Evolutionary conservation across 2,797 vertebrate genomes (phyloP), one percentile per base, ranked within the genome.

Genomic region (Novumbra hubbsi): DNA sequence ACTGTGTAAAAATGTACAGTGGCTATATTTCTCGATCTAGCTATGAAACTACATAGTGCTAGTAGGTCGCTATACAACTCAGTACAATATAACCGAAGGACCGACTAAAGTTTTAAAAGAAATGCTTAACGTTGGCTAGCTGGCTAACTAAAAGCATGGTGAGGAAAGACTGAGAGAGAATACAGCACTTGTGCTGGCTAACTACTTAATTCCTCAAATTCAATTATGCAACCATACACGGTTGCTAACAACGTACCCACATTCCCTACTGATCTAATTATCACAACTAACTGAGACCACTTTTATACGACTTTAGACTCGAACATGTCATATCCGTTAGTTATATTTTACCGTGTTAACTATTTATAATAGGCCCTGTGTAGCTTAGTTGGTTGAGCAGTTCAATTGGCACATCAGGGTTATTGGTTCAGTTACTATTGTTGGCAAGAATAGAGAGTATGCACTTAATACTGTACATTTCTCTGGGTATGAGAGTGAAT

Each of bases 261-360:
- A 73, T 77, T 73, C 65, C 73, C 16, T 48, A 30, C 41, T 77
- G 45, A 77, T 73, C 57, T 63, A 50, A 73, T 77, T 73, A 77
- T 73, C 38, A 63, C 45, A 50, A 27, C 30, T 5, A 12, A 17
- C 64, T 52, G 63, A 67, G 49, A 64, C 38, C 2, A 0, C 38
- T 68, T 32, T 64, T 28, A 67, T 32, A 64, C 57, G 5, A 8
- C 38, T 68, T 32, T 32, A 30, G 62, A 64, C 62, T 66, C 30
- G 14, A 30, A 16, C 30, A 28, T 32, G 27, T 16, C 28, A 34
- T 41, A 41, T 34, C 32, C n/a, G 64, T 66, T 30, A 1, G 17
- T 34, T 66, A 7, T 17, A 50, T 60, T 19, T n/a, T 19, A 17
- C 24, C 1, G 34, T 38, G 2, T 38, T 38, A 38, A 7, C 34